phyloP scores from a whole-genome alignment of 2,113 vertebrate genomes.

The Cathartes aura region DNA sequence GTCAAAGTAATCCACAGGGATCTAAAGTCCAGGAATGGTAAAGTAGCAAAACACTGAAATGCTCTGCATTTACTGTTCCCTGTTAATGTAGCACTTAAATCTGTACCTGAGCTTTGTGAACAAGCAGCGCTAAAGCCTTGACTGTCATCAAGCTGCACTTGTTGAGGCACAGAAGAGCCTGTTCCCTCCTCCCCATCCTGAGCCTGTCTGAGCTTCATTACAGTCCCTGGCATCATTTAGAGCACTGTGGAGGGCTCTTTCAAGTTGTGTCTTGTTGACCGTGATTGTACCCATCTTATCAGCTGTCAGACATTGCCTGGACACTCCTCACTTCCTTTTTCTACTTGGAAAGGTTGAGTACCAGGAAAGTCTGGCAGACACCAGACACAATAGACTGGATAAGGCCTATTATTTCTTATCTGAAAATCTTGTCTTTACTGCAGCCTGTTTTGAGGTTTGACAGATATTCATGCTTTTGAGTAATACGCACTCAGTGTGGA shows the following conservation, averaged over 20 bases:
- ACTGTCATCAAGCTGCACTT: background rate
- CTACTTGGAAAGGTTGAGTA: background rate
- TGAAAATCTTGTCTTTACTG: background rate
- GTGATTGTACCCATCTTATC: background rate
- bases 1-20: conserved; percentile 98
- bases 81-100: background rate
- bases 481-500: background rate
- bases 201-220: background rate
- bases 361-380: background rate
- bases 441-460: background rate
- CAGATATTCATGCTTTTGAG: background rate
- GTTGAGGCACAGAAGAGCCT: background rate
- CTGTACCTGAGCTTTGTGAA: background rate
- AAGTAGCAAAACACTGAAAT: conserved; percentile 23
- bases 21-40: conserved; percentile 98
- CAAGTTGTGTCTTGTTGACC: background rate
- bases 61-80: background rate
- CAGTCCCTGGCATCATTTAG: background rate
- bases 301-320: background rate
- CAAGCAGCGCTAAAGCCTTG: background rate
- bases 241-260: background rate
- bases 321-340: background rate
- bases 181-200: background rate
- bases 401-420: background rate
- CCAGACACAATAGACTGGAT: background rate